phyloP scores from a whole-genome alignment of 2,797 vertebrate species.

The Echiichthys vipera region DNA sequence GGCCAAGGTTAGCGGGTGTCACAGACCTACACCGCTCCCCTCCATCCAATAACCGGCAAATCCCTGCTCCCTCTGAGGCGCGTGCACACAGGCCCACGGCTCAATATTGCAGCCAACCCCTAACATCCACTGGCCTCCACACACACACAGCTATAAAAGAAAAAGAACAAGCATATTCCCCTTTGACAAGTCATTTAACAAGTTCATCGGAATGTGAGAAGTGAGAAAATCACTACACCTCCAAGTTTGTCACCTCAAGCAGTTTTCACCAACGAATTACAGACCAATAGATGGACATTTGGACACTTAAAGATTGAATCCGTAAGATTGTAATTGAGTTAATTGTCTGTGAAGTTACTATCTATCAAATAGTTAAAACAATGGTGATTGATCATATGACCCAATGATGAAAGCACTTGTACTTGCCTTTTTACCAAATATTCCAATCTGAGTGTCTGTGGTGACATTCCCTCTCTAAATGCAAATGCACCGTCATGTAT shows the following conservation, averaged over 20 bases:
- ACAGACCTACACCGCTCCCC: conserved; percentile 81
- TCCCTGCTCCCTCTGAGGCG: conserved; percentile 71
- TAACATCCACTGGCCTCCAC: conserved; percentile 1
- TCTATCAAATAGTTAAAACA: no score
- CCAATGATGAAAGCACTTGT: no score
- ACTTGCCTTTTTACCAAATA: no score
- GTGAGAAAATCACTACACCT: conserved; percentile 4
- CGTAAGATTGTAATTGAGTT: no score
- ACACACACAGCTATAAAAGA: conserved; percentile 15
- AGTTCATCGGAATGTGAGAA: conserved; percentile 13
- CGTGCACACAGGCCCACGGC: conserved; percentile 20
- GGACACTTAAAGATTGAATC: not conserved
- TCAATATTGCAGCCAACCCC: conserved; percentile 14
- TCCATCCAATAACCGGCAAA: conserved; percentile 79
- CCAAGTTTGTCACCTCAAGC: not conserved
- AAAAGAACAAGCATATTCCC: conserved; percentile 9
- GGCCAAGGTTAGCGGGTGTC: conserved; percentile 90
- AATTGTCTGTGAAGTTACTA: no score
- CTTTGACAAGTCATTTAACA: conserved; percentile 5
- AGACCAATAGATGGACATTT: not conserved
- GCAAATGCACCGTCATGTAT: no score
- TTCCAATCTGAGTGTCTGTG: no score
- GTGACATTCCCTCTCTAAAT: no score
- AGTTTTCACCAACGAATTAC: not conserved
- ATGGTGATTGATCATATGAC: no score